Evolutionary conservation across 1,140 invertebrate species (phyloP).

Genomic region (Nomia melanderi): DNA sequence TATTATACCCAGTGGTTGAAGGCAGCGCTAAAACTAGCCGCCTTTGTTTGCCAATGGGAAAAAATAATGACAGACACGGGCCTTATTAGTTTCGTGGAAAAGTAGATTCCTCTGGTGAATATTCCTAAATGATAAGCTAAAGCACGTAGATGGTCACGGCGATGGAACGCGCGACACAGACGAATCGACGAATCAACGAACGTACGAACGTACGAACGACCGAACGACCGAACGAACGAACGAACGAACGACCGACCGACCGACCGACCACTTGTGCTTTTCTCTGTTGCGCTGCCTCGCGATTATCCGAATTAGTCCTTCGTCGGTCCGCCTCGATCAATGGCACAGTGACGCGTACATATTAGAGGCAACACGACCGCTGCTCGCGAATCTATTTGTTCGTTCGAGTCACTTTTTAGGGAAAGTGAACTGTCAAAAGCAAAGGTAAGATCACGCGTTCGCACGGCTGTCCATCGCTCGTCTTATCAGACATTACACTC

Average conservation of each 20-base stretch:
- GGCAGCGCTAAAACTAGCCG: conserved; percentile 42
- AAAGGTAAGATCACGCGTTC: conserved; percentile 58
- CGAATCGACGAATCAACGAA: neutral
- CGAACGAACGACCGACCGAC: no score
- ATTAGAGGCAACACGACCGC: neutral
- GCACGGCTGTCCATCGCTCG: conserved; percentile 67
- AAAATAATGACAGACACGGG: conserved; percentile 1
- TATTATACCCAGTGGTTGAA: conserved; percentile 39
- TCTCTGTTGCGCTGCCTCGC: conserved; percentile 20
- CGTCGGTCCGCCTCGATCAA: neutral
- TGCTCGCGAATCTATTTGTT: neutral
- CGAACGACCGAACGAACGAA: no score
- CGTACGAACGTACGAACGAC: no score
- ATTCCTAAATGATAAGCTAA: neutral
- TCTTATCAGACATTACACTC: conserved; percentile 73
- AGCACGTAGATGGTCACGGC: conserved; percentile 42
- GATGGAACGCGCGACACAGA: conserved; percentile 36
- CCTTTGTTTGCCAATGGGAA: conserved; percentile 41
- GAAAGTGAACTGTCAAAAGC: conserved; percentile 60
- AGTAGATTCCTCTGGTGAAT: neutral
- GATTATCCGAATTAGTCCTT: conserved; percentile 41
- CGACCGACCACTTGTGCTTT: conserved; percentile 39
- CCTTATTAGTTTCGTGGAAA: neutral
- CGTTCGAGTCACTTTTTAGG: neutral
- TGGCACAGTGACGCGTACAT: conserved; percentile 25